Base-by-base conservation (phyloP, 2,797 vertebrate species). In the Pogonophryne albipinna region DNA sequence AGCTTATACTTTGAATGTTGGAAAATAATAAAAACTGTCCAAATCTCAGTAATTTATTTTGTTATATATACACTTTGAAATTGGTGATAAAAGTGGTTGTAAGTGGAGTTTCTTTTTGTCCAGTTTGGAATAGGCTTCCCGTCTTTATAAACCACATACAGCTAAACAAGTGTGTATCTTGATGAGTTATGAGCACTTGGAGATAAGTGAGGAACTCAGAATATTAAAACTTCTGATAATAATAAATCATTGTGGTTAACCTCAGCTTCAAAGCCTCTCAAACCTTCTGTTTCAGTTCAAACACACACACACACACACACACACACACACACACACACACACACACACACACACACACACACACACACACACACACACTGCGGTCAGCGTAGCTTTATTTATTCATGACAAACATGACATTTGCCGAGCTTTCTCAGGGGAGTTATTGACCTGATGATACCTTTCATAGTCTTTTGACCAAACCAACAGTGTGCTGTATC, bases 351-450 rank as follows among this genome's bases (percentile, higher is more conserved):
- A 31, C 50, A 68, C 59, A 34, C 66, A 51, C 20, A 45, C 38
- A 67, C 15, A 31, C 42, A 56, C 17, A 23, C 15, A 17, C 12
- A 31, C 42, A 56, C 17, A 23, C 15, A 17, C 10, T 68, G 83
- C 1, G 64, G 80, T 73, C 63, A 60, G 44, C 1, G 1, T 55
- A 64, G 46, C 66, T 71, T 80, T 72, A 86, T 77, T 86, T 79
- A 85, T 88, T 85, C 73, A 80, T 85, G 86, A 72, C 73, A 79
- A 69, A 85, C 75, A 41, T 77, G 75, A 79, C 78, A 86, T 83
- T 76, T 80, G 72, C 84, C 69, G 79, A 74, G 49, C 59, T 65
- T 45, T 70, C 72, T 65, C 60, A 20, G 47, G 57, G 78, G 71
- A 73, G 10, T 17, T 64, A 78, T 75, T 79, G 85, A 86, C 73